Conservation (phyloP, 2,113 vertebrate species). For the Zosterops borbonicus region DNA sequence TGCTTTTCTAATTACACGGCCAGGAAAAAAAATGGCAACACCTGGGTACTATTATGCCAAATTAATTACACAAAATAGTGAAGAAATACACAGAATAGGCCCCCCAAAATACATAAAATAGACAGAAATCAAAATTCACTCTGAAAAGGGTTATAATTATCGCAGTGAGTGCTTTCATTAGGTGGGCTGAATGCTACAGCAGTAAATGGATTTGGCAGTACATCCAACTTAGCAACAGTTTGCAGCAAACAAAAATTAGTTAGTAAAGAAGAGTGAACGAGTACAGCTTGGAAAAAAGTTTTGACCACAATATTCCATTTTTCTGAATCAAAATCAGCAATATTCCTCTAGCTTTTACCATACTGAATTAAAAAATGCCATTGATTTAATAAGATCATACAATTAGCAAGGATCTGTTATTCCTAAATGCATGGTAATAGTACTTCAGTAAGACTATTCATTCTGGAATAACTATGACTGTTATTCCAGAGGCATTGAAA, state of each 20-base stretch:
- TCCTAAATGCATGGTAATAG: neutral
- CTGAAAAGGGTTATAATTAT: neutral
- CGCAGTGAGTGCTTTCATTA: neutral
- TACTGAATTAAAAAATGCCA: neutral
- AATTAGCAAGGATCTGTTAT: neutral
- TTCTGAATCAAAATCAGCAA: neutral
- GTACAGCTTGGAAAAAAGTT: neutral
- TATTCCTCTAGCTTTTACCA: neutral
- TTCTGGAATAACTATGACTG: neutral
- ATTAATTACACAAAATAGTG: neutral
- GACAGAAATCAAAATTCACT: neutral
- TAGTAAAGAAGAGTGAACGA: neutral
- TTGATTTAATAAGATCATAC: neutral
- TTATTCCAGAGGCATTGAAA: neutral
- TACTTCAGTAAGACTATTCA: neutral
- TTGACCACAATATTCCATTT: neutral
- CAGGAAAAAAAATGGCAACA: neutral
- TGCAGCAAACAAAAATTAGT: neutral
- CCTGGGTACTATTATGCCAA: neutral
- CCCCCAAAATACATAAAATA: neutral
- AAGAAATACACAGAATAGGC: neutral
- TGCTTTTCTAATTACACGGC: neutral
- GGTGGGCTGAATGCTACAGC: neutral
- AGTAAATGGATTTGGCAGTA: neutral
- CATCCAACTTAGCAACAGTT: neutral